Conservation (phyloP, 1,140 invertebrate species). For the Atta cephalotes region DNA sequence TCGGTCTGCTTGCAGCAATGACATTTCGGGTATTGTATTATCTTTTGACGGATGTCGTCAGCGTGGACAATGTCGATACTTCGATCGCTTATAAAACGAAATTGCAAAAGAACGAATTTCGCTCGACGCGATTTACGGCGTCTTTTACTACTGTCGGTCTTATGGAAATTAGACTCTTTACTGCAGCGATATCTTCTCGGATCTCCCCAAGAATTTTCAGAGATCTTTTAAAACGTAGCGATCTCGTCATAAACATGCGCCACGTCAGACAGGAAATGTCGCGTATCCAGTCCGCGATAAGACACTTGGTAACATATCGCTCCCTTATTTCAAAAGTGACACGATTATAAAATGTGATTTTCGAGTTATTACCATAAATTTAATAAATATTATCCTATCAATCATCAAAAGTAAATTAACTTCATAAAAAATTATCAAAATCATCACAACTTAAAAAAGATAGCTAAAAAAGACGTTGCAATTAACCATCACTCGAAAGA, state of each 20-base stretch:
- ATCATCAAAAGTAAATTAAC: too few relatives aligned
- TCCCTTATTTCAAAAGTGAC: too few relatives aligned
- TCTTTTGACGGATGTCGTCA: slow-evolving; percentile 19
- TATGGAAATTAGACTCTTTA: slow-evolving; percentile 52
- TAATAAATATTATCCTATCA: too few relatives aligned
- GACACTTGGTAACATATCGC: not conserved
- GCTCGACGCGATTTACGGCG: slow-evolving; percentile 15
- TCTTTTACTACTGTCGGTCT: slow-evolving; percentile 37
- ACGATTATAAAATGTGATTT: not conserved
- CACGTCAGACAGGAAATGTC: not conserved
- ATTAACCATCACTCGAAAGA: too few relatives aligned
- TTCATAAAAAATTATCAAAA: too few relatives aligned
- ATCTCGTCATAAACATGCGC: slow-evolving; percentile 13
- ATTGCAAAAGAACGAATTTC: slow-evolving; percentile 37
- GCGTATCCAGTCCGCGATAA: not conserved
- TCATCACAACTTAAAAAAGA: too few relatives aligned
- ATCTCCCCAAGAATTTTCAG: slow-evolving; percentile 14
- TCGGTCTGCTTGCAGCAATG: not conserved
- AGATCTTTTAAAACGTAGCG: not conserved
- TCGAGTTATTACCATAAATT: too few relatives aligned
- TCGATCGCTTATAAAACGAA: slow-evolving; percentile 51
- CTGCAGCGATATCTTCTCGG: slow-evolving; percentile 7
- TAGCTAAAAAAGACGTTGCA: too few relatives aligned
- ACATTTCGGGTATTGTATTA: slow-evolving; percentile 36
- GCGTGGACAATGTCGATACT: slow-evolving; percentile 10